A percentile compares a stretch with the other conserved stretches of the same genome.
phyloP scores from a whole-genome alignment of 2,797 vertebrate species.

The Tamandua tetradactyla region DNA sequence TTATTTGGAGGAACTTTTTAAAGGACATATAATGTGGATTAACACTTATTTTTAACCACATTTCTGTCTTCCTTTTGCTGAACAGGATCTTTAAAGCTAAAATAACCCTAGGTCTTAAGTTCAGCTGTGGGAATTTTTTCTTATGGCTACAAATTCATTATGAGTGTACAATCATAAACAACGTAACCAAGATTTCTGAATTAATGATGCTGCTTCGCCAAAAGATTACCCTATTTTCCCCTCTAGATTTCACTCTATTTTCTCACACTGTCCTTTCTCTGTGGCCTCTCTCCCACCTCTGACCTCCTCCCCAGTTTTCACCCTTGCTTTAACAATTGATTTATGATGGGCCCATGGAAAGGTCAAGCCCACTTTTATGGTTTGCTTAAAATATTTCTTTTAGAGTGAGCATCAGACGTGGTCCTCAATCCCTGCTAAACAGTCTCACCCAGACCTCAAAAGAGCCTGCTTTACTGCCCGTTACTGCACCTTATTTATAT shows the following conservation, averaged over 20 bases:
- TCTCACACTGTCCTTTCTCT: constrained; percentile 87
- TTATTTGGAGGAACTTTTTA: background rate
- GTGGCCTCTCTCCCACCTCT: constrained; percentile 88
- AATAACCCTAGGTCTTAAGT: background rate
- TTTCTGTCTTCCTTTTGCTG: background rate
- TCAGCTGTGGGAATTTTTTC: background rate
- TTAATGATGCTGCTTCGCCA: background rate
- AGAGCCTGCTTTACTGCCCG: constrained; percentile 82
- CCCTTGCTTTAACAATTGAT: constrained; percentile 90
- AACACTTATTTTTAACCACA: background rate
- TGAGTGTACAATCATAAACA: background rate
- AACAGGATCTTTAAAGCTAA: background rate
- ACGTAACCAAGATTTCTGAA: background rate
- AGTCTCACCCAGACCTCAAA: constrained; percentile 85
- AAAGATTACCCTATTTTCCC: constrained; percentile 49
- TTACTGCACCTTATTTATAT: constrained; percentile 56
- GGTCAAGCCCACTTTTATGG: constrained; percentile 89
- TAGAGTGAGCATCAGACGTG: constrained; percentile 87
- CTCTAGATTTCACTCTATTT: constrained; percentile 76
- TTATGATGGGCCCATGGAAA: constrained; percentile 87
- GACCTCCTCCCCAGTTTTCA: constrained; percentile 88
- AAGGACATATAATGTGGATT: background rate
- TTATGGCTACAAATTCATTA: background rate
- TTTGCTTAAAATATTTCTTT: constrained; percentile 90
- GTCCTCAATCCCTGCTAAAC: constrained; percentile 85